Base-by-base conservation (phyloP, 2,797 vertebrate species). In the Benthosema pterotum region DNA sequence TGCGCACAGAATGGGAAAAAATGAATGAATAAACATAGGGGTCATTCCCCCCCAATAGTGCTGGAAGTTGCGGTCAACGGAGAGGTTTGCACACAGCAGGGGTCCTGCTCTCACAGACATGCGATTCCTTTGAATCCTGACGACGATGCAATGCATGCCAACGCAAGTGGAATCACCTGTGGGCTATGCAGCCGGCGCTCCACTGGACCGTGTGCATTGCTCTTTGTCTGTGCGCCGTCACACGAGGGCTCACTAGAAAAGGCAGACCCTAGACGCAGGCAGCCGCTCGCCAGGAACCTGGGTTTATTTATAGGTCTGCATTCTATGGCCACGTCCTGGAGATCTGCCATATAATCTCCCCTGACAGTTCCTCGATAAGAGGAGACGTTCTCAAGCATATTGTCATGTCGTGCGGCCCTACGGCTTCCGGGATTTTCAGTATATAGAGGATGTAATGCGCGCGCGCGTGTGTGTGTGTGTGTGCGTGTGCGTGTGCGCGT, bases 151-250 rank as follows among this genome's bases (percentile, higher is more conserved):
- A 25, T 22, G 22, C n/a, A n/a, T n/a, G n/a, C n/a, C 28, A 7
- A 38, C 11, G 32, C 32, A 38, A 38, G 32, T 7, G 32, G 32
- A 38, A 38, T 38, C 32, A 38, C 32, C 32, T 38, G 32, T 38
- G 11, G n/a, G 46, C 55, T 49, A 53, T 15, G n/a, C n/a, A 45
- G 42, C 7, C 13, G 42, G 19, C 3, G 46, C 48, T 65, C 58
- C 61, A 64, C 57, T 72, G 52, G 38, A 25, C 28, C 46, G 7
- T 65, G 11, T 19, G 25, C 13, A 47, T 9, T 17, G 15, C 7
- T 48, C 52, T 72, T 68, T 56, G 51, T 61, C 45, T 69, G 47
- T 22, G 60, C 61, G 63, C 16, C 25, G 14, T 25, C 60, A 64
- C 52, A 49, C 28, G 43, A 22, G 45, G 16, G 60, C 51, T 56